phyloP scores from a whole-genome alignment of 1,140 invertebrate species.

The Glossosoma conforme region DNA sequence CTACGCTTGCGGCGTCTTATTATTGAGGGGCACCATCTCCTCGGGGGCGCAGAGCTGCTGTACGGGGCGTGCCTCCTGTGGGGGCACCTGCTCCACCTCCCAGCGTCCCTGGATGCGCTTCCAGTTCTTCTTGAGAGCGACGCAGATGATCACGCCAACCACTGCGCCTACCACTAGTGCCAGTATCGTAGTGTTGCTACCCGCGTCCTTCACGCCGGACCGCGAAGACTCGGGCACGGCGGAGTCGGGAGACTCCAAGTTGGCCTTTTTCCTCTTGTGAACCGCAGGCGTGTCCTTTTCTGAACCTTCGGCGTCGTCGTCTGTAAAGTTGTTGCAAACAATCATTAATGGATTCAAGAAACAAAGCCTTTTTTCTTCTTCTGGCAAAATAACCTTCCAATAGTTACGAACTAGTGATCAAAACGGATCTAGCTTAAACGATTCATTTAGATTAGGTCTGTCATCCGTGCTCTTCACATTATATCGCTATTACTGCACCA shows the following conservation, averaged over 20 bases:
- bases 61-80: conserved; percentile 3
- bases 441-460: no score
- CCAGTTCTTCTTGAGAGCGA: conserved; percentile 52
- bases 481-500: no score
- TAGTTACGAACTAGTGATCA: no score
- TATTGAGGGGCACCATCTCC: conserved; percentile 21
- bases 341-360: no score
- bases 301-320: no score
- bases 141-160: conserved; percentile 42
- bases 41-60: conserved; percentile 8
- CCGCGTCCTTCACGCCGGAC: conserved; percentile 10
- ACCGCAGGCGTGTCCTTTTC: no score
- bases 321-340: no score
- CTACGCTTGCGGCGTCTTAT: no score
- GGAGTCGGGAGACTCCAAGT: background rate
- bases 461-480: no score
- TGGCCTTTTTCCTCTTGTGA: background rate
- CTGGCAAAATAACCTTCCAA: no score
- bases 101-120: conserved; percentile 38
- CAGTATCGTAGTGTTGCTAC: conserved; percentile 20
- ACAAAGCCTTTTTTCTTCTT: no score
- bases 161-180: conserved; percentile 48
- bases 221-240: conserved; percentile 2
- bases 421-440: no score
- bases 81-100: conserved; percentile 19